phyloP scores from a whole-genome alignment of 2,888 invertebrate genomes.

The Drosophila histrio region DNA sequence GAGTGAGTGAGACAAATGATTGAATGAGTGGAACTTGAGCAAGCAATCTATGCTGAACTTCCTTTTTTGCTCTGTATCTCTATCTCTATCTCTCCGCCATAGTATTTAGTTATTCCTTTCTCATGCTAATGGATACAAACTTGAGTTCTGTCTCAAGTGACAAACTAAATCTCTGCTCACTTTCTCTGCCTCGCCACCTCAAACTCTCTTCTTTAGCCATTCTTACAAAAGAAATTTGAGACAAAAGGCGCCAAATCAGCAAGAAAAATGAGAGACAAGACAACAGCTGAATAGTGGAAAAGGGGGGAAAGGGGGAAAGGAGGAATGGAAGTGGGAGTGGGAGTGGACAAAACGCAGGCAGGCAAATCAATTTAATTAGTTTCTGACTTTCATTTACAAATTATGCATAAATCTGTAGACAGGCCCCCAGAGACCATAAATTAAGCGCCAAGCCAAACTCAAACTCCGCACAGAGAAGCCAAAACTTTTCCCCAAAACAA shows the following conservation, averaged over 20 bases:
- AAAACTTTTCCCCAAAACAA: conserved; percentile 60
- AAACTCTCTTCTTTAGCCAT: background rate
- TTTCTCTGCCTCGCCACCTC: background rate
- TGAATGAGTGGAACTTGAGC: too few relatives aligned
- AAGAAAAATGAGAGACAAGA: conserved; percentile 24
- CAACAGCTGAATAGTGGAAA: background rate
- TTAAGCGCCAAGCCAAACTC: conserved; percentile 59
- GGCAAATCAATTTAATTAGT: conserved; percentile 78
- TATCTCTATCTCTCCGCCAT: background rate
- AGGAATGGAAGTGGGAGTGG: background rate
- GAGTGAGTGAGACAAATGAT: background rate
- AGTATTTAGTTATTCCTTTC: conserved; percentile 9
- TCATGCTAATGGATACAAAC: conserved; percentile 12
- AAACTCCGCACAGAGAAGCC: conserved; percentile 15
- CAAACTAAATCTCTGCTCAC: conserved; percentile 7
- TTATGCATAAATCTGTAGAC: conserved; percentile 78
- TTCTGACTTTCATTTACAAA: conserved; percentile 80
- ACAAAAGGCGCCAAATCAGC: conserved; percentile 47
- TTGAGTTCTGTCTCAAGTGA: conserved; percentile 16
- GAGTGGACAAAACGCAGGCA: conserved; percentile 48
- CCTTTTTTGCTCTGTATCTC: background rate
- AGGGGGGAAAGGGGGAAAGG: background rate
- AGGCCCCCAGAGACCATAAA: conserved; percentile 76
- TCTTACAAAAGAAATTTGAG: conserved; percentile 12
- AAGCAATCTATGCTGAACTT: background rate